Conservation (phyloP, 2,797 vertebrate genomes). For the Zenarchopterus dispar region DNA sequence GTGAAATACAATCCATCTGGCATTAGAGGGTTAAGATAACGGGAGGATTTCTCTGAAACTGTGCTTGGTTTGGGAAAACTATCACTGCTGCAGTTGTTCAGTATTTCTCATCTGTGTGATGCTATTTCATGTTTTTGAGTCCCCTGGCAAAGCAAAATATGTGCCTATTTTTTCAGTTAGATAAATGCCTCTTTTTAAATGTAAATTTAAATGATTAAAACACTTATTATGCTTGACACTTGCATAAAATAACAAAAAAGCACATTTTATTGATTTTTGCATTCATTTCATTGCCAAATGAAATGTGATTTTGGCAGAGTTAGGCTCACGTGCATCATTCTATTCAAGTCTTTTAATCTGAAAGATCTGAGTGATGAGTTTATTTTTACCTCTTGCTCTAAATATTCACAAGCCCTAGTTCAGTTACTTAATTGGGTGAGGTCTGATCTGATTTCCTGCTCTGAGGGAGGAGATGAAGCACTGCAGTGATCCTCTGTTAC, state of each 20-base stretch:
- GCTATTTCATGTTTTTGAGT: too few species aligned
- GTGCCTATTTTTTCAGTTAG: neutral
- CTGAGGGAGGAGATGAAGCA: constrained; percentile 10
- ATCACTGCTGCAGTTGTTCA: too few species aligned
- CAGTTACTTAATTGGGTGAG: constrained; percentile 52
- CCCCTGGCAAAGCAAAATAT: neutral
- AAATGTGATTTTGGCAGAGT: neutral
- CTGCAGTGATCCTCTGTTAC: constrained; percentile 28
- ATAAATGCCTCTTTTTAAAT: neutral
- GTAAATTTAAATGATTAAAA: constrained; percentile 1
- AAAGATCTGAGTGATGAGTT: constrained; percentile 21
- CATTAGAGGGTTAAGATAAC: too few species aligned
- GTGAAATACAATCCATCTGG: too few species aligned
- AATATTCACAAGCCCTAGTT: constrained; percentile 55
- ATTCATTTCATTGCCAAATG: too few species aligned
- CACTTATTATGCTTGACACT: too few species aligned
- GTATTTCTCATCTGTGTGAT: too few species aligned
- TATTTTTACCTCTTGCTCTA: constrained; percentile 68
- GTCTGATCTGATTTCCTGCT: constrained; percentile 58
- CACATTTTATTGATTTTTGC: too few species aligned
- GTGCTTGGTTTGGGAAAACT: too few species aligned
- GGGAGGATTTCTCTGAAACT: too few species aligned
- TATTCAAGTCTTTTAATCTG: constrained; percentile 25
- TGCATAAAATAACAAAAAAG: too few species aligned
- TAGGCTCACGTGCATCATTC: neutral